Evolutionary conservation across 2,797 vertebrate species (phyloP), one percentile per base, ranked within the genome.

Genomic region (Myoxocephalus aenaeus): DNA sequence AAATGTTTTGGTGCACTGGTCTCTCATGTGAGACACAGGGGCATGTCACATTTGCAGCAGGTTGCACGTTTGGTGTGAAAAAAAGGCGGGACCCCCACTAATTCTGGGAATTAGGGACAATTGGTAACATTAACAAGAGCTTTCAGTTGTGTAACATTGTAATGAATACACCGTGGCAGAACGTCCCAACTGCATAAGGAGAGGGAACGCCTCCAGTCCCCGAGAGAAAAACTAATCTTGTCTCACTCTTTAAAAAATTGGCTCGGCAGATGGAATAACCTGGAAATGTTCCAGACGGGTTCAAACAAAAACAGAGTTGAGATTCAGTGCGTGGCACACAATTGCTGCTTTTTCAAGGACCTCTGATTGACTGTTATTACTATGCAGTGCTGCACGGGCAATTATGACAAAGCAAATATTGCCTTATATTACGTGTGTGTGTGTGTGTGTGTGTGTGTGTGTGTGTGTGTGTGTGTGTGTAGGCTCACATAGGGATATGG

Each of bases 181-280:
- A 48, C 59, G 70, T 76, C 48, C 50, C 36, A 57, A 38, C 63
- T 56, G 32, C 25, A 56, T 12, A 25, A 56, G 48, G 6, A 15
- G 20, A 63, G 38, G 44, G 29, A 73, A 63, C 27, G 29, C 46
- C 71, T 67, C 58, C n/a, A 7, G 25, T 65, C 62, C 48, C 59
- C 40, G 59, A 36, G 46, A 42, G 61, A 51, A 59, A 84, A 81
- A 54, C 2, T 0, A 65, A 64, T 46, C 7, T 64, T 67, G 50
- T 72, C 61, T 75, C 62, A 59, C 44, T 62, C 59, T 65, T 68
- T 65, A 67, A 81, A 81, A 80, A 82, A 84, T 57, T 70, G 69
- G 50, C 69, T 40, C 4, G 0, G 27, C 44, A 65, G 76, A 75
- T 71, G 38, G 64, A 79, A 75, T 76, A 75, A 70, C 75, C 74